Evolutionary conservation across 2,797 vertebrate species (phyloP).

Genomic region (Chelon labrosus): DNA sequence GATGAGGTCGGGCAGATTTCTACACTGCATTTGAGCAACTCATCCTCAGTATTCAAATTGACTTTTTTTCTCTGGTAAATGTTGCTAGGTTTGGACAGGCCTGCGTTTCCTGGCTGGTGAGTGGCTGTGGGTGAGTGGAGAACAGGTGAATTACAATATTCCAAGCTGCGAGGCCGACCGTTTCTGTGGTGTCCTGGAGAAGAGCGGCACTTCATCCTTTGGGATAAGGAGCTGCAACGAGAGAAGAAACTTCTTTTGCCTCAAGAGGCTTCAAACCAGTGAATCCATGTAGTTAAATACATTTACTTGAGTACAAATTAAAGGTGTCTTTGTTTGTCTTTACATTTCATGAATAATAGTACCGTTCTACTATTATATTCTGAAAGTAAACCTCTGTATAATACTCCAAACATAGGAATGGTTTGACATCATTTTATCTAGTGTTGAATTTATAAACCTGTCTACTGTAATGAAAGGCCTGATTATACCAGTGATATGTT

Average conservation of each 20-base stretch:
- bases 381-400: too few species aligned
- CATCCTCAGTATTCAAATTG: neutral
- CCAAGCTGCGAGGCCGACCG: fast-evolving
- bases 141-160: fast-evolving
- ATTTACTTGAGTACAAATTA: too few species aligned
- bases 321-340: too few species aligned
- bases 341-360: too few species aligned
- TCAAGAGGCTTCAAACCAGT: neutral
- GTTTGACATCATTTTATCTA: too few species aligned
- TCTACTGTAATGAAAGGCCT: too few species aligned
- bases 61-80: neutral
- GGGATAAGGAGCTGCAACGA: neutral
- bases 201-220: neutral
- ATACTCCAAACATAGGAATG: too few species aligned
- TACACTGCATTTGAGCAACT: too few species aligned
- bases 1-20: slow-evolving; percentile 1
- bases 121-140: slow-evolving; percentile 45
- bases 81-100: slow-evolving; percentile 48
- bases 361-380: too few species aligned
- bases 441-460: too few species aligned
- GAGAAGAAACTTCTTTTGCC: slow-evolving; percentile 36
- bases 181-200: slow-evolving; percentile 14
- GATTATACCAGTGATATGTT: too few species aligned
- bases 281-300: too few species aligned
- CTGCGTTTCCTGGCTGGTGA: slow-evolving; percentile 40